These are phyloP conservation scores for Nematostella vectensis DNA, from an alignment of 92 coral and sea anemone species.

Conservation along the genomic window DNA sequence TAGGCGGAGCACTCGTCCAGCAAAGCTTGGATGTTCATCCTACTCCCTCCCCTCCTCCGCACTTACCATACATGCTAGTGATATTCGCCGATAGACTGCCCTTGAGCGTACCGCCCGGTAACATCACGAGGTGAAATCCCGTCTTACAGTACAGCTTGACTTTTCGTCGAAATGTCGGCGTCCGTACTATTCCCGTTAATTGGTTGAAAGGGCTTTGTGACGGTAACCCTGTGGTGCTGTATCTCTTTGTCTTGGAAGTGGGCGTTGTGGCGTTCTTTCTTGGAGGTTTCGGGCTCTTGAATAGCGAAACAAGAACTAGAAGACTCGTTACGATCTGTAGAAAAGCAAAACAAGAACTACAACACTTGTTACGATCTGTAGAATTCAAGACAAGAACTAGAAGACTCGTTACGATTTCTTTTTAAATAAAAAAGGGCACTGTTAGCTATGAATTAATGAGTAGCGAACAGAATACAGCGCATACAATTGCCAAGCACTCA, in stretches of 20 bases:
- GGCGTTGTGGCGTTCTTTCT: constrained; percentile 17
- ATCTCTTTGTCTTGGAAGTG: not conserved
- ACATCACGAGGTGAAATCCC: constrained; percentile 33
- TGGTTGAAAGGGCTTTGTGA: not conserved
- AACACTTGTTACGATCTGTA: constrained; percentile 14
- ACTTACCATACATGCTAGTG: constrained; percentile 13
- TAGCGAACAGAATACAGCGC: too few relatives aligned
- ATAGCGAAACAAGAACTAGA: constrained; percentile 16
- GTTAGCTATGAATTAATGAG: too few relatives aligned
- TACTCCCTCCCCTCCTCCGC: too few relatives aligned
- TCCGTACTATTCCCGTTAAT: constrained; percentile 6
- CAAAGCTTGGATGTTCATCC: too few relatives aligned
- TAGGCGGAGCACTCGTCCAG: too few relatives aligned
- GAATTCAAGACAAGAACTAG: constrained; percentile 14
- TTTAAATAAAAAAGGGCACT: too few relatives aligned
- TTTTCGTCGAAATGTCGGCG: constrained; percentile 9
- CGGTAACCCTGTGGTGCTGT: not conserved
- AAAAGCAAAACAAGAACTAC: too few relatives aligned
- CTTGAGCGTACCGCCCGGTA: constrained; percentile 22
- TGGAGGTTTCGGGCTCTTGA: constrained; percentile 17
- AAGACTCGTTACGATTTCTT: constrained; percentile 19
- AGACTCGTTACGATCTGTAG: constrained; percentile 25
- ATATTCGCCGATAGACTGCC: constrained; percentile 11
- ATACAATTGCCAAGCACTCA: too few relatives aligned
- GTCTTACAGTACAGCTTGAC: constrained; percentile 18